Evolutionary conservation across 1,140 invertebrate species (phyloP).

Genomic region (Drosophila melanica): DNA sequence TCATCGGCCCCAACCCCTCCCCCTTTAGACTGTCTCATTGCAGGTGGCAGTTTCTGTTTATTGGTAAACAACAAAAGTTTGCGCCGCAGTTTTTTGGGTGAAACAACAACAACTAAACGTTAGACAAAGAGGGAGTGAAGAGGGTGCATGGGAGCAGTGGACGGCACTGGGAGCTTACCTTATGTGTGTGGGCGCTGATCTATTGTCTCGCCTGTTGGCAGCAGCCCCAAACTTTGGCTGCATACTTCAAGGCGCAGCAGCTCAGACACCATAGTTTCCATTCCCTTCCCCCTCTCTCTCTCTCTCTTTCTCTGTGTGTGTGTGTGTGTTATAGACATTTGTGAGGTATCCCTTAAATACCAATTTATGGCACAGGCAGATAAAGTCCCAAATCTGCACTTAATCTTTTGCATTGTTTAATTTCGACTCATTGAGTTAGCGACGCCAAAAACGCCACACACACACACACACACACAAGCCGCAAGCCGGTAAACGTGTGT

Average conservation of each 20-base stretch:
- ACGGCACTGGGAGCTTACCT: constrained; percentile 9
- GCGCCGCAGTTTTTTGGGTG: constrained; percentile 39
- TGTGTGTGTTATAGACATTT: constrained; percentile 72
- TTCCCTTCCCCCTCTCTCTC: constrained; percentile 1
- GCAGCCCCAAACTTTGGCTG: constrained; percentile 59
- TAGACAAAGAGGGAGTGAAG: constrained; percentile 8
- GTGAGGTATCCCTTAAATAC: constrained; percentile 84
- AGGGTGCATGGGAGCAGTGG: neutral
- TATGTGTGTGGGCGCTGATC: constrained; percentile 65
- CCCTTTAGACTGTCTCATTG: constrained; percentile 14
- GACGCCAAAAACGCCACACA: constrained; percentile 57
- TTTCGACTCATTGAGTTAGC: constrained; percentile 83
- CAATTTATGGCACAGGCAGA: constrained; percentile 84
- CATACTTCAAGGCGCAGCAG: constrained; percentile 63
- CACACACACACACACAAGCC: constrained; percentile 33
- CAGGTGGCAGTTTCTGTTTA: constrained; percentile 58
- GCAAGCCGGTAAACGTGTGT: constrained; percentile 24
- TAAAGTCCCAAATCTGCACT: constrained; percentile 84
- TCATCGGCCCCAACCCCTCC: neutral
- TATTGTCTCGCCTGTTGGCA: constrained; percentile 67
- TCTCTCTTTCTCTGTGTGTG: neutral
- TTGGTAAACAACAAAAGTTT: constrained; percentile 78
- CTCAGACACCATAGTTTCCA: constrained; percentile 26
- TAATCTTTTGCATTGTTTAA: constrained; percentile 84
- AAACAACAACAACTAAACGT: constrained; percentile 25